Evolutionary conservation across 1,140 invertebrate genomes (phyloP).

Genomic region (Ostrea denselamellosa): DNA sequence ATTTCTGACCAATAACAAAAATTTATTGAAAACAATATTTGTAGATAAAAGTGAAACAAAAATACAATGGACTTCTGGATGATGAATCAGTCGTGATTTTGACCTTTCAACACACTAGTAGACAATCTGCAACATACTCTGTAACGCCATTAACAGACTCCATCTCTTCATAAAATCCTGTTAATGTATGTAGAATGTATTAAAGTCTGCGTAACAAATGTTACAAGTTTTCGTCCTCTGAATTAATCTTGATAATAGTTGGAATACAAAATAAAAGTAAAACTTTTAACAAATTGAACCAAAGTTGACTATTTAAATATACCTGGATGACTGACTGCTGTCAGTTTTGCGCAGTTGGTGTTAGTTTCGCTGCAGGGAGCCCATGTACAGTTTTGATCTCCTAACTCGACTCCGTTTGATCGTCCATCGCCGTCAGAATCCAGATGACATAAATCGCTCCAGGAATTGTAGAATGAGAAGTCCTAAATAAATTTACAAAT

Average conservation of each 20-base stretch:
- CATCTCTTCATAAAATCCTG: not conserved
- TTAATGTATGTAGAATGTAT: not conserved
- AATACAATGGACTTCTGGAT: not conserved
- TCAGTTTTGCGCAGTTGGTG: not conserved
- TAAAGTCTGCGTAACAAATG: not conserved
- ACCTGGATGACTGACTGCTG: slow-evolving; percentile 17
- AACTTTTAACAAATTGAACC: not conserved
- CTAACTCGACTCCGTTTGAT: not conserved
- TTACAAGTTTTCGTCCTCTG: not conserved
- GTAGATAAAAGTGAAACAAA: not conserved
- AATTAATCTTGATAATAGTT: not conserved
- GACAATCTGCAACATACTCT: not conserved
- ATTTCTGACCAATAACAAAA: no score
- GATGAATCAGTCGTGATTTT: not conserved
- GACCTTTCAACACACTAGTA: not conserved
- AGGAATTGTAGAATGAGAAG: not conserved
- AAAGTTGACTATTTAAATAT: not conserved
- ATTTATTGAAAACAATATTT: not conserved
- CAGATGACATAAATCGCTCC: not conserved
- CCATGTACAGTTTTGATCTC: not conserved
- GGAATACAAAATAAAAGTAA: not conserved
- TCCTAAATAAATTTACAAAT: not conserved
- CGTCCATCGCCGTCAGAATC: not conserved
- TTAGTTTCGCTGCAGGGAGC: not conserved
- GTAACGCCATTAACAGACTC: not conserved